Percentiles rank a stretch among this genome's conserved stretches.
Conservation (phyloP, 2,113 vertebrate species). For the Gila orcuttii region DNA sequence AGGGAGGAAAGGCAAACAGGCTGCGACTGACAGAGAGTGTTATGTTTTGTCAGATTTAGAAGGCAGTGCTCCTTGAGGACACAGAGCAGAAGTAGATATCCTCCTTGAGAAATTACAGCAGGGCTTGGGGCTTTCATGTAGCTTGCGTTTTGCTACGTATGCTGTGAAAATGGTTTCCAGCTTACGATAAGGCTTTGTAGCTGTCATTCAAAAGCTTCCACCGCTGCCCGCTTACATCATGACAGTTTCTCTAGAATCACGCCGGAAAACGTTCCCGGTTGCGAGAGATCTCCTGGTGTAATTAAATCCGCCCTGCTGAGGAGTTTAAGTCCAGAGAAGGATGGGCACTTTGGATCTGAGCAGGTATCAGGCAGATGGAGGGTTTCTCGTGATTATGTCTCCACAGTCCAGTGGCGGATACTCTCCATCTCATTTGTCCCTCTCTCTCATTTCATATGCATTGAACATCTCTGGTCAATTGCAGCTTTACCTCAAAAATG, state of each 20-base stretch:
- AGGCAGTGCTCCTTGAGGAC: not conserved
- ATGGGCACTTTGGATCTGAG: not conserved
- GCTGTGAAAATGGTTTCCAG: not conserved
- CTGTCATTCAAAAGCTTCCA: slow-evolving; percentile 12
- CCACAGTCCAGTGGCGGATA: not conserved
- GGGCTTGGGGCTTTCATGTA: slow-evolving; percentile 5
- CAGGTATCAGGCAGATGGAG: not conserved
- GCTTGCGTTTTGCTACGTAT: not conserved
- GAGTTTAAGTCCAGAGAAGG: not conserved
- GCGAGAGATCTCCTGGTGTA: not conserved
- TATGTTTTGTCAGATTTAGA: not conserved
- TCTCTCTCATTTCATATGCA: slow-evolving; percentile 1
- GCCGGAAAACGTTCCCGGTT: not conserved
- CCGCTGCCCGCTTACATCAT: not conserved
- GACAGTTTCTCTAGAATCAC: not conserved
- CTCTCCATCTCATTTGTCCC: not conserved
- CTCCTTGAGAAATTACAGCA: not conserved
- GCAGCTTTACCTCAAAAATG: slow-evolving; percentile 13
- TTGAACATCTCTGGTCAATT: slow-evolving; percentile 22
- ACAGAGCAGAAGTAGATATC: not conserved
- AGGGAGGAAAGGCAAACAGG: not conserved
- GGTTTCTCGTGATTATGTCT: not conserved
- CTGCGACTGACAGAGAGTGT: not conserved
- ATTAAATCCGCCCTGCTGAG: not conserved
- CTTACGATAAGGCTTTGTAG: slow-evolving; percentile 1